These are phyloP conservation scores for Drosophila lini DNA, from an alignment of 1,140 invertebrate genomes.

Conservation along the genomic window DNA sequence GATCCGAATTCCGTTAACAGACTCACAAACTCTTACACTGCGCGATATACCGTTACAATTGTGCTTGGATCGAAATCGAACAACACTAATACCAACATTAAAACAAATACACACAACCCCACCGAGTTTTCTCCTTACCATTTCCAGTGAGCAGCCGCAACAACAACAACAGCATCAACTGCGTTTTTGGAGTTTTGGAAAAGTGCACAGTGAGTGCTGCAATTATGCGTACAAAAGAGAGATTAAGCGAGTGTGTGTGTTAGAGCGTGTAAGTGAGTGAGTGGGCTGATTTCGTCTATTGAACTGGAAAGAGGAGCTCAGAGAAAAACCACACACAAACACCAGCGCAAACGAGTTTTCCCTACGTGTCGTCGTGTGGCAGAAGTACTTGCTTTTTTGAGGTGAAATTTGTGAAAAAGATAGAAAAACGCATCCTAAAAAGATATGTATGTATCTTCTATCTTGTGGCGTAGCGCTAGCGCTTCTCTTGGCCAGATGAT, in stretches of 20 bases:
- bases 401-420: conserved; percentile 76
- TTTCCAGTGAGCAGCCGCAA: conserved; percentile 28
- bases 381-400: conserved; percentile 66
- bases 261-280: conserved; percentile 9
- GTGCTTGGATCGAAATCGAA: conserved; percentile 38
- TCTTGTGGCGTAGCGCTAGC: conserved; percentile 4
- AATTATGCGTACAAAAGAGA: conserved; percentile 32
- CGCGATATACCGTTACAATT: conserved; percentile 29
- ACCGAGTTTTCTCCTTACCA: conserved; percentile 56
- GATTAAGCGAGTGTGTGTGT: conserved; percentile 2
- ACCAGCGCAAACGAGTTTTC: conserved; percentile 58
- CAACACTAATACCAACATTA: conserved; percentile 23
- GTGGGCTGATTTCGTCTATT: conserved; percentile 63
- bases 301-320: conserved; percentile 70
- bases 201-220: conserved; percentile 76
- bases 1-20: conserved; percentile 25
- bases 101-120: conserved; percentile 17
- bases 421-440: conserved; percentile 57
- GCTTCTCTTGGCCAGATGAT: conserved; percentile 56
- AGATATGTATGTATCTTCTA: conserved; percentile 52
- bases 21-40: conserved; percentile 15
- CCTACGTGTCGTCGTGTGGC: conserved; percentile 40
- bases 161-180: conserved; percentile 37
- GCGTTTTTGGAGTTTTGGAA: conserved; percentile 73
- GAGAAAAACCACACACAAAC: conserved; percentile 45